Base-by-base conservation (phyloP, 2,797 vertebrate genomes). In the Oceanodroma leucorhoa region DNA sequence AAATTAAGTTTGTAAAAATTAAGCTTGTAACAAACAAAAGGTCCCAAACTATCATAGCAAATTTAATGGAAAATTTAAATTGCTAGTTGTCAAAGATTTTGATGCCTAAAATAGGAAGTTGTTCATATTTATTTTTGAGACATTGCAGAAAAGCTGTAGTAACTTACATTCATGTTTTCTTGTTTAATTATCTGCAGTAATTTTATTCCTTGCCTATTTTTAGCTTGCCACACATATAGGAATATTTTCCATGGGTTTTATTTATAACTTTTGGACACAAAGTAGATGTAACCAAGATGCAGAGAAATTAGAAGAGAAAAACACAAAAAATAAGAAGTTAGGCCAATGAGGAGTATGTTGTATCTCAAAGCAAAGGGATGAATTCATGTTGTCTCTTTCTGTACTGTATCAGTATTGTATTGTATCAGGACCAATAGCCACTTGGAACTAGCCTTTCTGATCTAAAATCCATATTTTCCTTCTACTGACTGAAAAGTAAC, bases 261-360 rank as follows among this genome's bases (percentile, higher is more conserved):
- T 72, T 61, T 67, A 61, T 54, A 87, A 40, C 12, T 51, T 86
- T 90, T 83, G 36, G 58, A 51, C 15, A 61, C 21, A 72, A 76
- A 45, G 20, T 65, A 86, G 29, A 61, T n/a, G 24, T 65, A 82
- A 71, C 9, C 20, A 84, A 82, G 58, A 70, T 51, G 29, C 4
- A 21, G 22, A 91, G 45, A 90, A 93, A 58, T 51, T 69, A 34
- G 22, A 48, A 67, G 22, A 86, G 17, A 78, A 89, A 92, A 58
- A 17, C 10, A 12, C 23, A 36, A 58, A 34, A 58, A 87, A 22
- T 5, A 70, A 61, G 30, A 54, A 4, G 5, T 29, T 84, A 36
- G 11, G 30, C 14, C 10, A 18, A 19, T 22, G 10, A 54, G 2
- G 38, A 50, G 38, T 83, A 11, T 22, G 26, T 36, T 83, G 6